These are phyloP conservation scores for Drosophila tsacasi DNA, from an alignment of 1,140 invertebrate genomes.

Conservation along the genomic window DNA sequence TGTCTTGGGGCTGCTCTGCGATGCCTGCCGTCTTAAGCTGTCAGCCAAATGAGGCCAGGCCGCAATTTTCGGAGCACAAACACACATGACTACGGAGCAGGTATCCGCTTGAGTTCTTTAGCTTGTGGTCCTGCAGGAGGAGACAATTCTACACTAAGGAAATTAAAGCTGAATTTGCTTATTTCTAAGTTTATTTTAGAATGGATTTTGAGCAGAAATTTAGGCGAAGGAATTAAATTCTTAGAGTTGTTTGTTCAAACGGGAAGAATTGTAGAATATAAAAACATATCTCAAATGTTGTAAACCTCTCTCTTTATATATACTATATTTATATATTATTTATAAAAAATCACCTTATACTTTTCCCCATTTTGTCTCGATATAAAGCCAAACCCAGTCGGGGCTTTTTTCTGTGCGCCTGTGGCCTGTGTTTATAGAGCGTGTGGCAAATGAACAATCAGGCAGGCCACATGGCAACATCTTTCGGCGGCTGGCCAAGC, in stretches of 20 bases:
- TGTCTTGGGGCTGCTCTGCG: conserved; percentile 25
- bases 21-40: conserved; percentile 63
- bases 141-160: background rate
- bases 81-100: conserved; percentile 31
- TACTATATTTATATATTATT: background rate
- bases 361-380: background rate
- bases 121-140: conserved; percentile 11
- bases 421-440: conserved; percentile 57
- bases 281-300: background rate
- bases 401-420: background rate
- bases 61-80: conserved; percentile 47
- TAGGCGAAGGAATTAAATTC: background rate
- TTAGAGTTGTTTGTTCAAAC: too few species aligned
- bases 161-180: background rate
- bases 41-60: conserved; percentile 68
- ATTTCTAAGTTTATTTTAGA: background rate
- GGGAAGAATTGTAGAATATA: too few species aligned
- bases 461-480: conserved; percentile 55
- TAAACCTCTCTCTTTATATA: background rate
- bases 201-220: background rate
- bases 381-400: background rate
- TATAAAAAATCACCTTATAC: background rate
- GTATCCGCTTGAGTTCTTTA: conserved; percentile 22
- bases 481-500: conserved; percentile 49
- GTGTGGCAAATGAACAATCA: conserved; percentile 78